phyloP scores from a whole-genome alignment of 2,888 invertebrate species.

The Napeogenes inachia region DNA sequence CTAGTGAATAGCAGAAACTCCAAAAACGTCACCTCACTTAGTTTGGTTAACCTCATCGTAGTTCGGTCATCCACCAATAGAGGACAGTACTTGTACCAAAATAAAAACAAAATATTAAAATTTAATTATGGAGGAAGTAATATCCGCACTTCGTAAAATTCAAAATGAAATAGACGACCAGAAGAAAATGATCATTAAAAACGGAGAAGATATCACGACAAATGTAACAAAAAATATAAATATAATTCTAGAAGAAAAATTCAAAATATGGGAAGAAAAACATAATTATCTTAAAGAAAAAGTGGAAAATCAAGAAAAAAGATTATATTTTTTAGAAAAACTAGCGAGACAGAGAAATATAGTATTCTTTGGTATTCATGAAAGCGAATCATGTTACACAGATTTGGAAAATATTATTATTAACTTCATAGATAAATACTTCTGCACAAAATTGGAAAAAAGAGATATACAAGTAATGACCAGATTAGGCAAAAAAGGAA shows the following conservation, averaged over 20 bases:
- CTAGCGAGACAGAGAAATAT: slow-evolving; percentile 21
- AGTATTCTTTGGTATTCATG: slow-evolving; percentile 25
- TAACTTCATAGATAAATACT: not conserved
- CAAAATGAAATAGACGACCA: slow-evolving; percentile 26
- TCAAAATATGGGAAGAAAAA: slow-evolving; percentile 19
- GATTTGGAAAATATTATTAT: slow-evolving; percentile 6
- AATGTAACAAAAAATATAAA: slow-evolving; percentile 28
- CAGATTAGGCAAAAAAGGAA: slow-evolving; percentile 26
- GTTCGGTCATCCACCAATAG: too few relatives aligned
- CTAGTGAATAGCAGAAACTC: too few relatives aligned
- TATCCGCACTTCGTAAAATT: slow-evolving; percentile 11
- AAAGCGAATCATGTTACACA: slow-evolving; percentile 20
- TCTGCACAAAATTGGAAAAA: not conserved
- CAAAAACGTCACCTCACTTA: too few relatives aligned
- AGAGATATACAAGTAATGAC: slow-evolving; percentile 23
- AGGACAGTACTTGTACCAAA: too few relatives aligned
- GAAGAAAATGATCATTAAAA: slow-evolving; percentile 21
- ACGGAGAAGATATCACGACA: slow-evolving; percentile 24
- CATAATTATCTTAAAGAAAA: slow-evolving; percentile 23
- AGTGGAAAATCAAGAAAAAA: slow-evolving; percentile 28
- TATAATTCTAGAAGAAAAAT: slow-evolving; percentile 26
- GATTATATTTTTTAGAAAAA: slow-evolving; percentile 20
- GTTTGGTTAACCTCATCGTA: too few relatives aligned
- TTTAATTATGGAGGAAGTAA: not conserved
- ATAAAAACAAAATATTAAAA: too few relatives aligned